Evolutionary conservation across 2,113 vertebrate genomes (phyloP), one percentile per base, ranked within the genome.

Genomic region (Vanacampus margaritifer): DNA sequence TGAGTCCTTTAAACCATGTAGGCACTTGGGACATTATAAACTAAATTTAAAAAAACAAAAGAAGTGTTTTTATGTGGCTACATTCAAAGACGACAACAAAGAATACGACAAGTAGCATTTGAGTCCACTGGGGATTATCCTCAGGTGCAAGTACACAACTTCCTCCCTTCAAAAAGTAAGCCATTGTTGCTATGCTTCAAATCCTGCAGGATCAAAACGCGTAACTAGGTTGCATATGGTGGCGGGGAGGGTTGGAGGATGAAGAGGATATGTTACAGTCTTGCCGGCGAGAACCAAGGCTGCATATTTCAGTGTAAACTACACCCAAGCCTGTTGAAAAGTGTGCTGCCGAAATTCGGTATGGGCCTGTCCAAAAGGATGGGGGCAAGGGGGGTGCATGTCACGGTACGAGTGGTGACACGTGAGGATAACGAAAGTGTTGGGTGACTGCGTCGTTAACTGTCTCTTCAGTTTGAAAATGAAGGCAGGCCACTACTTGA

Each of bases 391-490:
- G 57, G 35, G 32, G 26, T 32, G 28, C 26, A 10, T 56, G 28
- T 6, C 53, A 28, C 21, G 45, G 50, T n/a, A 26, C 23, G 43
- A 45, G 12, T 5, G 43, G 17, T 21, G 46, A 61, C 41, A 45
- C 58, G 46, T 67, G 48, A 2, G 14, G 79, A 76, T 84, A 80
- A 86, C 86, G 85, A 83, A 79, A 80, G 83, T 82, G 73, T 86
- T 79, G 78, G 80, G 76, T 87, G 83, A 89, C 86, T 72, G 72
- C 60, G 65, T 76, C 71, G 64, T 74, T 68, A 76, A 80, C 74
- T 78, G 81, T 73, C 67, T 76, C 63, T 36, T 36, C 32, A 19
- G 17, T 58, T 28, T 32, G 54, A 57, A 28, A 57, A 57, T 5
- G 2, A 32, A 32, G 28, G 28, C 28, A 32, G 4, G 76, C 56